These are phyloP conservation scores for Bombus sibiricus DNA, from an alignment of 1,140 invertebrate species.

Conservation along the genomic window DNA sequence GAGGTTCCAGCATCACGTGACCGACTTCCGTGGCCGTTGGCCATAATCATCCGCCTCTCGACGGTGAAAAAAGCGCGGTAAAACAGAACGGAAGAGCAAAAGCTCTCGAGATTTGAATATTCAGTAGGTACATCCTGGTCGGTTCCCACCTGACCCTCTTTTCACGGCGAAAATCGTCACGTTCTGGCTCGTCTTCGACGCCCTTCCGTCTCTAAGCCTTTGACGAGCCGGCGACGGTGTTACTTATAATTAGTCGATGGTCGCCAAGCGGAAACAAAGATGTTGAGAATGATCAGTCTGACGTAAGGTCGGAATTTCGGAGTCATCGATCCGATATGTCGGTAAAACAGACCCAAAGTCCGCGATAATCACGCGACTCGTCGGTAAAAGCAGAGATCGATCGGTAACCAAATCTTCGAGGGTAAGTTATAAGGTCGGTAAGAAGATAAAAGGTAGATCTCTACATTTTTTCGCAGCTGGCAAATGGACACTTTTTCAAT, in stretches of 20 bases:
- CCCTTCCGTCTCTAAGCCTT: background rate
- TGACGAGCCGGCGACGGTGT: background rate
- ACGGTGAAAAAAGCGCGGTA: conserved; percentile 49
- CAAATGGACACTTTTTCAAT: background rate
- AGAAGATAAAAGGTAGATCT: background rate
- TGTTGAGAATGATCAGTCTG: background rate
- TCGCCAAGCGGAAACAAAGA: background rate
- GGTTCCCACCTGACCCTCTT: conserved; percentile 75
- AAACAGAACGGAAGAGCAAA: conserved; percentile 65
- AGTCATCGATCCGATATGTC: background rate
- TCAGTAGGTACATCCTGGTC: conserved; percentile 75
- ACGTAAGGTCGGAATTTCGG: background rate
- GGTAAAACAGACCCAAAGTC: background rate
- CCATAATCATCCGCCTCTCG: conserved; percentile 75
- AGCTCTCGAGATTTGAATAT: conserved; percentile 79
- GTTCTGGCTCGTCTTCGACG: conserved; percentile 24
- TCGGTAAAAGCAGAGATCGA: background rate
- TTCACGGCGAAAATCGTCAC: conserved; percentile 53
- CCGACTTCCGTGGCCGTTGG: conserved; percentile 69
- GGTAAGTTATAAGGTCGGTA: background rate
- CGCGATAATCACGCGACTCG: no score
- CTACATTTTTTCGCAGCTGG: background rate
- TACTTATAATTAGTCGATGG: conserved; percentile 25
- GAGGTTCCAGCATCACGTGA: conserved; percentile 61
- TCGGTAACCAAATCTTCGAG: background rate